Evolutionary conservation across 2,888 invertebrate genomes (phyloP).

Genomic region (Amphipyra tragopoginis): DNA sequence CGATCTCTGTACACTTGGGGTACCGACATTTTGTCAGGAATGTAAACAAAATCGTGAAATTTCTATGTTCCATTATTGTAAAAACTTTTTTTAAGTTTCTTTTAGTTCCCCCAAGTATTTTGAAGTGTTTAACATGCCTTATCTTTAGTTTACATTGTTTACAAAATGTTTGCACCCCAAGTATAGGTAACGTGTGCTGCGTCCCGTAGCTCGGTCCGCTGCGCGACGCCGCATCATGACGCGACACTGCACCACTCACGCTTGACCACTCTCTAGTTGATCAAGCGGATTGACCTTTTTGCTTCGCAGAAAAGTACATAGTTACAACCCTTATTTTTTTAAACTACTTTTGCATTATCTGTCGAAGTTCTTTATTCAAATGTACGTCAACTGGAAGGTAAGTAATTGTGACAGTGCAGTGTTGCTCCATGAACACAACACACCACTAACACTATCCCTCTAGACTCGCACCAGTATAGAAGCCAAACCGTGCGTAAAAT

Average conservation of each 20-base stretch:
- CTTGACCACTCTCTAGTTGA: slow-evolving; percentile 20
- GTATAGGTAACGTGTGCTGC: slow-evolving; percentile 77
- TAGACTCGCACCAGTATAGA: slow-evolving; percentile 87
- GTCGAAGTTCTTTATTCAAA: slow-evolving; percentile 1
- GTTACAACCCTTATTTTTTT: background rate
- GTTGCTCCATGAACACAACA: slow-evolving; percentile 69
- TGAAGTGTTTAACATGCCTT: slow-evolving; percentile 6
- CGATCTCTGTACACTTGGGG: slow-evolving; percentile 79
- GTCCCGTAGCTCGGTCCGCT: slow-evolving; percentile 75
- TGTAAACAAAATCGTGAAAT: slow-evolving; percentile 31
- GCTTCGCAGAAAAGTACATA: background rate
- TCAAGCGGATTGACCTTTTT: slow-evolving; percentile 1
- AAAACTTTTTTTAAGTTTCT: slow-evolving; percentile 27
- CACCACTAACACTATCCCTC: slow-evolving; percentile 79
- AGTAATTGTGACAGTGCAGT: slow-evolving; percentile 45
- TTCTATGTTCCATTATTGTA: slow-evolving; percentile 17
- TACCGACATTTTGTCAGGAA: slow-evolving; percentile 28
- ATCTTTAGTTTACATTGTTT: slow-evolving; percentile 38
- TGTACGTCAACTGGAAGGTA: slow-evolving; percentile 3
- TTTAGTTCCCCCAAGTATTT: background rate
- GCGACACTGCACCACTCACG: slow-evolving; percentile 31
- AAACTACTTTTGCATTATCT: background rate
- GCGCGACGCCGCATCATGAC: slow-evolving; percentile 61
- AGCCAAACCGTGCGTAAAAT: slow-evolving; percentile 87
- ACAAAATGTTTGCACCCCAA: slow-evolving; percentile 43